Percentiles rank a stretch among this genome's conserved stretches.
These are phyloP conservation scores for Nymphicus hollandicus DNA, from an alignment of 2,113 vertebrate species.

Conservation along the genomic window DNA sequence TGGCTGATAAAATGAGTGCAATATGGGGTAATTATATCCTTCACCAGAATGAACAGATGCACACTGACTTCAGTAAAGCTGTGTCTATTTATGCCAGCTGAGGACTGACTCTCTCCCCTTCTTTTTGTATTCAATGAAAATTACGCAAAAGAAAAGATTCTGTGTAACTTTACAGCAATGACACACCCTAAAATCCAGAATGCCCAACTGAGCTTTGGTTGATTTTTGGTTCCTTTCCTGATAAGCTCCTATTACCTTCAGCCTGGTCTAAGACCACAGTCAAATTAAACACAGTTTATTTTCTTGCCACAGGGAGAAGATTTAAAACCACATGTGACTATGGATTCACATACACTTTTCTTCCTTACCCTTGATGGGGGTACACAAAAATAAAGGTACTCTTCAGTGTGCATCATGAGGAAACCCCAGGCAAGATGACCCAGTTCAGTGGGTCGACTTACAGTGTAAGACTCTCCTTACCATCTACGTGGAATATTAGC, in stretches of 20 bases:
- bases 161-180: background rate
- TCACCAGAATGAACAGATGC: slow-evolving; percentile 45
- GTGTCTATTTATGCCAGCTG: slow-evolving; percentile 27
- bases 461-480: background rate
- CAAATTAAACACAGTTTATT: background rate
- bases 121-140: slow-evolving; percentile 8
- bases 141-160: background rate
- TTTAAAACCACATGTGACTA: background rate
- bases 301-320: background rate
- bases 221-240: background rate
- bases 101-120: background rate
- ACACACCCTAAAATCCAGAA: background rate
- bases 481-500: background rate
- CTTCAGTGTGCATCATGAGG: background rate
- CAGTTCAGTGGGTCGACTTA: background rate
- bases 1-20: slow-evolving; percentile 46
- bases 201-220: background rate
- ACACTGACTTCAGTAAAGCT: slow-evolving; percentile 36
- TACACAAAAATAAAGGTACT: background rate
- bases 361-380: background rate
- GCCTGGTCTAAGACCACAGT: background rate
- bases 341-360: background rate
- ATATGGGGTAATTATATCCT: slow-evolving; percentile 47
- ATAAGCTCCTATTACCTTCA: background rate
- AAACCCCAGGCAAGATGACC: background rate